Evolutionary conservation across 2,113 vertebrate species (phyloP), one percentile per base, ranked within the genome.

Genomic region (Otus sunia): DNA sequence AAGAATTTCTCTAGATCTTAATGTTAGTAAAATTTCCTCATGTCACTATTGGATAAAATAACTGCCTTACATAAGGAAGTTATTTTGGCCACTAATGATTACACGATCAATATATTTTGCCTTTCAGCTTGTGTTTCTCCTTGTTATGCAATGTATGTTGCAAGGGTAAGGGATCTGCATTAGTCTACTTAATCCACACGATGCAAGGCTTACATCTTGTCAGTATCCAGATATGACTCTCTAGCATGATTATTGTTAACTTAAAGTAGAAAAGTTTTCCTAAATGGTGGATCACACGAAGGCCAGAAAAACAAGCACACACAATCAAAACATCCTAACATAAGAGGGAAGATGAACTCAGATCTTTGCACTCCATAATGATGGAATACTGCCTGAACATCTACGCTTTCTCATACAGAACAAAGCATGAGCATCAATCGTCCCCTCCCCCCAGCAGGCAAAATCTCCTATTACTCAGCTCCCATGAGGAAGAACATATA

Each of bases 321-420:
- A 39, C 2, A 78, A 6, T 4, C 15, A 90, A 87, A 80, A n/a
- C 5, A 47, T 47, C 17, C 21, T 0, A 0, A 50, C 2, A 15
- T 37, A 26, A 39, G 8, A 73, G 10, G 36, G n/a, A 43, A 8
- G 7, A 74, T 27, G 15, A 84, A 2, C 27, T 87, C 36, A 32
- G 53, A 56, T 23, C 27, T 85, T 90, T 81, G n/a, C 25, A 63
- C 4, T 27, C n/a, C 7, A 4, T 62, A 43, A 29, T 27, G 22
- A 50, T 36, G n/a, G 15, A 88, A 67, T 19, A 49, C 19, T 78
- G 25, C 15, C 27, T 53, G n/a, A 81, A n/a, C 6, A 62, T 7
- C 11, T 71, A 20, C 0, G 1, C 4, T 62, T 86, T 68, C 58
- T 68, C 8, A 0, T 39, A 68, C 2, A 59, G n/a, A 71, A 39